Base-by-base conservation (phyloP, 2,113 vertebrate genomes). In the Perca flavescens region DNA sequence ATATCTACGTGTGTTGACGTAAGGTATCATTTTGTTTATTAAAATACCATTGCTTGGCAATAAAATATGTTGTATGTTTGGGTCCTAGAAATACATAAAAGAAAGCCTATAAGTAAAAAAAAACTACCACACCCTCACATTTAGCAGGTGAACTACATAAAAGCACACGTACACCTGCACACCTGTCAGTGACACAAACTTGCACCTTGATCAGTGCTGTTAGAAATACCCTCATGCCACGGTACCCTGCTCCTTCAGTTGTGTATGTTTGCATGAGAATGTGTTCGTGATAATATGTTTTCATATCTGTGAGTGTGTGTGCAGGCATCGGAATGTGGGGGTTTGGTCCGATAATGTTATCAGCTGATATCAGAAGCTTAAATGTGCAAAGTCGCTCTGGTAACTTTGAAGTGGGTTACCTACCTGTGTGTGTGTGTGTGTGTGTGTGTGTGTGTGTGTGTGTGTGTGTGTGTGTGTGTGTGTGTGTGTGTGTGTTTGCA, bases 81-180 rank as follows among this genome's bases (percentile, higher is more conserved):
- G 19, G 22, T 64, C 11, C 40, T 17, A 13, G 9, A 67, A 21
- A 10, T 10, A 43, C 46, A 43, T 2, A 43, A 43, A 43, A 43
- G 40, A 43, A 43, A 43, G 40, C 10, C 40, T 43, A 43, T 43
- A 43, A 43, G 40, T 10, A 10, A 43, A 43, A 11, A 43, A 11
- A 9, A 43, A 2, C 1, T 10, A 43, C 9, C 40, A 36, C n/a
- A 28, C 21, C 61, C 66, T 71, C 16, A 40, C 22, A 74, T 19
- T 25, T 19, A 40, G 17, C 79, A 79, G 79, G 76, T 74, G 68
- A 57, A 62, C 5, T 9, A 74, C 65, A 80, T 86, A 70, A 90
- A 83, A 83, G 82, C 56, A 65, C 25, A 47, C 68, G 74, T 67
- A 22, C 83, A 89, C 77, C 86, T 90, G 87, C 11, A 63, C 10